phyloP scores from a whole-genome alignment of 2,113 vertebrate species.

The Fulica atra region DNA sequence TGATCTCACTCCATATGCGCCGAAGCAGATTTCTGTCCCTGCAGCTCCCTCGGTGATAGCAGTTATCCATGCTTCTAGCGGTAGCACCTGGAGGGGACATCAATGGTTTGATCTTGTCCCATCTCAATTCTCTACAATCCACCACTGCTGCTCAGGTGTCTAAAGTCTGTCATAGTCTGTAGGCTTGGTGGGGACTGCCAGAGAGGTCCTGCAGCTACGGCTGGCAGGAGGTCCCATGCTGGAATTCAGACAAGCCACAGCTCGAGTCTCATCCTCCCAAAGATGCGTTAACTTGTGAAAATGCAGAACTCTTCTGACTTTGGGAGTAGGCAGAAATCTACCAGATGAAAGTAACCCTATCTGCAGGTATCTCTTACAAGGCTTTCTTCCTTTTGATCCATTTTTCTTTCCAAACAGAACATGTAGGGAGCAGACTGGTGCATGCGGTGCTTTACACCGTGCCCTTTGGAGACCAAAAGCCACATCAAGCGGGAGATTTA shows the following conservation, averaged over 20 bases:
- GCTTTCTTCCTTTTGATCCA: constrained; percentile 56
- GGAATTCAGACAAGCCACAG: not conserved
- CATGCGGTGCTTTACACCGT: not conserved
- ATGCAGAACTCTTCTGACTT: not conserved
- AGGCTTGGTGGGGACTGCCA: not conserved
- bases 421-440: constrained; percentile 11
- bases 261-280: not conserved
- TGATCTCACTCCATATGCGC: not conserved
- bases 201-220: not conserved
- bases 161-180: not conserved
- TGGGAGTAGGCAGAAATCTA: not conserved
- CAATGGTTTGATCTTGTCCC: not conserved
- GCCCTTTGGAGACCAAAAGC: constrained; percentile 53
- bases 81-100: not conserved
- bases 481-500: constrained; percentile 65
- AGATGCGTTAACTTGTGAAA: not conserved
- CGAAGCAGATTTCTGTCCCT: not conserved
- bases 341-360: constrained; percentile 26
- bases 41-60: not conserved
- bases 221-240: not conserved
- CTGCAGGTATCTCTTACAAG: constrained; percentile 28
- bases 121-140: not conserved
- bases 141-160: not conserved
- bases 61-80: not conserved
- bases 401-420: constrained; percentile 32